These are phyloP conservation scores for Caenorhabditis auriculariae DNA, from an alignment of 2,888 invertebrate genomes.

Conservation along the genomic window DNA sequence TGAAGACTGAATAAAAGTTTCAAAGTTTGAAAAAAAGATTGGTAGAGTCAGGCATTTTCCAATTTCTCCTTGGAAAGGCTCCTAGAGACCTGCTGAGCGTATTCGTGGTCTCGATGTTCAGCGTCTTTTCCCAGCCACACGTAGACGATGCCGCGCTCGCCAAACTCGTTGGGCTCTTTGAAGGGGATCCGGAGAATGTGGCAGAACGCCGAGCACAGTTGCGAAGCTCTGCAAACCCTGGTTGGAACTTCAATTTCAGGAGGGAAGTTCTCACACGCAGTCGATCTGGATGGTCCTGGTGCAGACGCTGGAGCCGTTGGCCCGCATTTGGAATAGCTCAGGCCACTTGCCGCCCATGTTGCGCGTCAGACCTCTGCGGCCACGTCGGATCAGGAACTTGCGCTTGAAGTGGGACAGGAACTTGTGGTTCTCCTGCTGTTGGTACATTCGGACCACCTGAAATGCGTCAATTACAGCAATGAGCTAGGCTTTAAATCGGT, in stretches of 20 bases:
- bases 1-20: too few relatives aligned
- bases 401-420: slow-evolving; percentile 95
- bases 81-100: slow-evolving; percentile 29
- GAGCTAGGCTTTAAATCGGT: too few relatives aligned
- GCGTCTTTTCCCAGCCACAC: slow-evolving; percentile 42
- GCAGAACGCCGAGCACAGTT: slow-evolving; percentile 93
- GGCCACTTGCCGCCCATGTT: slow-evolving; percentile 67
- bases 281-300: slow-evolving; percentile 70
- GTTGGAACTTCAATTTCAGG: too few relatives aligned
- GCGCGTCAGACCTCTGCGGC: slow-evolving; percentile 65
- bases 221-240: slow-evolving; percentile 74
- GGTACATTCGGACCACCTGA: slow-evolving; percentile 80
- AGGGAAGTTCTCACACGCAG: slow-evolving; percentile 42
- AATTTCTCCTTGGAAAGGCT: background rate
- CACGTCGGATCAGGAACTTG: slow-evolving; percentile 87
- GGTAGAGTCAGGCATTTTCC: too few relatives aligned
- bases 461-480: slow-evolving; percentile 65
- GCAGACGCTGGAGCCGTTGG: slow-evolving; percentile 90
- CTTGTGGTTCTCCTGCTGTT: slow-evolving; percentile 96
- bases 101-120: slow-evolving; percentile 28
- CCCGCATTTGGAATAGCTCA: slow-evolving; percentile 89
- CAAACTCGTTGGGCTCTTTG: slow-evolving; percentile 24
- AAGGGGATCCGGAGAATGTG: slow-evolving; percentile 66
- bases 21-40: too few relatives aligned
- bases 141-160: slow-evolving; percentile 34